A percentile compares a stretch with the other conserved stretches of the same genome.
phyloP scores from a whole-genome alignment of 1,140 invertebrate species.

The Polypedilum vanderplanki region DNA sequence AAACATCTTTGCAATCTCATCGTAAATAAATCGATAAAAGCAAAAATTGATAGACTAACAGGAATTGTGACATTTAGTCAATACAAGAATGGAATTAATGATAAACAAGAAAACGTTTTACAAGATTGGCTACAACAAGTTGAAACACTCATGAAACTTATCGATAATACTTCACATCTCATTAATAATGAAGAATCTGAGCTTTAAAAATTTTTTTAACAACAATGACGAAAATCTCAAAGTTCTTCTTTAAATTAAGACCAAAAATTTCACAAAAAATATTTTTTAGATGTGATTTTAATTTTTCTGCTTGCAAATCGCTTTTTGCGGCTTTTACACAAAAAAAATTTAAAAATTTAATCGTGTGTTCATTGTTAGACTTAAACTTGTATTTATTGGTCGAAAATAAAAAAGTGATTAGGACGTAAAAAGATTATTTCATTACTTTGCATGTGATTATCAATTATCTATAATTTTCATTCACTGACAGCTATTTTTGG shows the following conservation, averaged over 20 bases:
- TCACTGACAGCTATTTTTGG: no score
- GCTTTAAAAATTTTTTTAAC: background rate
- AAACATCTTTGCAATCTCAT: conserved; percentile 21
- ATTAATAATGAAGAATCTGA: conserved; percentile 16
- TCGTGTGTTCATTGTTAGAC: conserved; percentile 5
- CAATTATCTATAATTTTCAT: no score
- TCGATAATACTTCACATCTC: conserved; percentile 18
- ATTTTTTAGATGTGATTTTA: conserved; percentile 8
- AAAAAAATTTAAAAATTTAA: background rate
- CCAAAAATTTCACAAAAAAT: background rate
- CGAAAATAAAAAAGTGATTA: background rate
- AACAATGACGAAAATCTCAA: no score
- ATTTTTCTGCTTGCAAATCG: background rate
- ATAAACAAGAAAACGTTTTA: background rate
- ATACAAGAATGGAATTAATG: background rate
- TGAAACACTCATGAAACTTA: background rate
- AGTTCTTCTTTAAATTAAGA: background rate
- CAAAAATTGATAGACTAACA: conserved; percentile 10
- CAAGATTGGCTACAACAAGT: conserved; percentile 7
- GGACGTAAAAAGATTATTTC: no score
- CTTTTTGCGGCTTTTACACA: background rate
- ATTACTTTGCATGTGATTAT: no score
- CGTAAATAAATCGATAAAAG: conserved; percentile 16
- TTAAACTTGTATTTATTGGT: background rate
- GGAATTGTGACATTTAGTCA: background rate